Base-by-base conservation (phyloP, 1,140 invertebrate genomes). In the Eciton burchellii region DNA sequence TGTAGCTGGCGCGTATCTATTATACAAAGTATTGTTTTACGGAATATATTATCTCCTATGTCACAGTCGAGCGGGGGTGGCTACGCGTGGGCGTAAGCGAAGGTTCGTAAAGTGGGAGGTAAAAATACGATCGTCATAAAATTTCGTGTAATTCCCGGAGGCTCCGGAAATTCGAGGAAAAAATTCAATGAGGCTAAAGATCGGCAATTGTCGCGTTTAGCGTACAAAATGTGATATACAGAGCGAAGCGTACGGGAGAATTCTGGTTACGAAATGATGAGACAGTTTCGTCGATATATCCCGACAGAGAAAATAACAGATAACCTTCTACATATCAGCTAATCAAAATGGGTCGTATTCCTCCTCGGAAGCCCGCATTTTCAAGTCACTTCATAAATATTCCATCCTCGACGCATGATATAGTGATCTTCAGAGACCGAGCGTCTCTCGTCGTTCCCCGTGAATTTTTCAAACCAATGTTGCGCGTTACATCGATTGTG, bases 381-480 rank as follows among this genome's bases (percentile, higher is more conserved):
- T 47, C 24, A 52, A 52, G 11, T 66, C 19, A 41, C 43, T 43
- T 76, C 52, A 52, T 21, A 68, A 56, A 66, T 77, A 66, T 24
- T 66, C 14, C 24, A 43, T 56, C 43, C 16, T 41, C 16, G 26
- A 5, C n/a, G 11, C 19, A 63, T 41, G 24, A 68, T 68, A 56
- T 16, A 43, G 19, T 52, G 16, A 12, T 66, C 62, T 56, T 19
- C 21, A 66, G 19, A 68, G 74, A 77, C 12, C 29, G 24, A 0
- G 21, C 8, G 41, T 54, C 41, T 35, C 2, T 21, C 52, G 60
- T 54, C 60, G 16, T 60, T 43, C 35, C 21, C n/a, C 9, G 35
- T 45, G 35, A 57, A 77, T 77, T 68, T 77, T 77, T 77, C 49
- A 77, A 54, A 77, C 49, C 35, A 45, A 19, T 68, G 62, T 77